phyloP scores from a whole-genome alignment of 2,888 invertebrate genomes.

The Drosophila antonietae region DNA sequence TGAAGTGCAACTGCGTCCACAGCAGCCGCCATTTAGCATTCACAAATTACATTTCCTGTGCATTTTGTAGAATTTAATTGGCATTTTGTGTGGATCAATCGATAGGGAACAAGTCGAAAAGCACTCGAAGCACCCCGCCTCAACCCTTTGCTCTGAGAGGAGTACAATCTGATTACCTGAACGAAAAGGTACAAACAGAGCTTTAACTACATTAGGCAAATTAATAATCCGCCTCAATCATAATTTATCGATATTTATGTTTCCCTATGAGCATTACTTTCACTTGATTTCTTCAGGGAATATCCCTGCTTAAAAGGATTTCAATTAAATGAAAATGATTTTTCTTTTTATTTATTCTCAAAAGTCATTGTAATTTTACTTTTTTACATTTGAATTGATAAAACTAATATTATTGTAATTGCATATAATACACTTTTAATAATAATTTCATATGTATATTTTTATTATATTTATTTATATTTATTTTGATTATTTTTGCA shows the following conservation, averaged over 20 bases:
- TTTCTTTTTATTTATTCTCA: background rate
- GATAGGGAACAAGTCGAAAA: conserved; percentile 40
- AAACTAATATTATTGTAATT: background rate
- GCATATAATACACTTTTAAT: background rate
- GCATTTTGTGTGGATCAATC: conserved; percentile 40
- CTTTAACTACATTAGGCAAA: conserved; percentile 2
- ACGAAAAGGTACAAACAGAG: background rate
- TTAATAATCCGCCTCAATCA: conserved; percentile 9
- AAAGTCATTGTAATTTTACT: background rate
- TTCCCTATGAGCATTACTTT: background rate
- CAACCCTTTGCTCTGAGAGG: background rate
- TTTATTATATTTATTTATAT: too few species aligned
- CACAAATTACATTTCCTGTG: conserved; percentile 53
- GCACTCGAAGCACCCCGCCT: background rate
- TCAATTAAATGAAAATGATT: background rate
- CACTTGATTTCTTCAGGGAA: background rate
- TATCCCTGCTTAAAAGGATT: background rate
- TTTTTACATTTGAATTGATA: background rate
- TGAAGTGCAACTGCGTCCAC: conserved; percentile 16
- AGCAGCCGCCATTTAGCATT: conserved; percentile 25
- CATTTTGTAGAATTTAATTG: conserved; percentile 48
- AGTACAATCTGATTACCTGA: background rate
- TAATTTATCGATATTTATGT: conserved; percentile 8
- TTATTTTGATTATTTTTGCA: too few species aligned
- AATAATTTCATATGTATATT: too few species aligned